phyloP scores from a whole-genome alignment of 2,888 invertebrate species.

The Erebia aethiops region DNA sequence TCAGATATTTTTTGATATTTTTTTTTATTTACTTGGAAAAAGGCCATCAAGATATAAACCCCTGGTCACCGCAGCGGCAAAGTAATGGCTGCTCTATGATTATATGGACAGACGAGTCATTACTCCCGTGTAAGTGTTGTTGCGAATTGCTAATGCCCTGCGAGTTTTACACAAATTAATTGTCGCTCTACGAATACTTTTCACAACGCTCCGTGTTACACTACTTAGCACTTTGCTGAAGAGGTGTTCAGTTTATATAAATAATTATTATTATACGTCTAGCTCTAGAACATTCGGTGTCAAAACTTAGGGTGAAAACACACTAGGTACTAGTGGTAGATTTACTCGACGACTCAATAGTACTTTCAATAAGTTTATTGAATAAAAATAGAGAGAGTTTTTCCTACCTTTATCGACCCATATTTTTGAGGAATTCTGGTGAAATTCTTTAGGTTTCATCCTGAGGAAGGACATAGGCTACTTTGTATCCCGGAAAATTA shows the following conservation, averaged over 20 bases:
- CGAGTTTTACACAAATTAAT: constrained; percentile 78
- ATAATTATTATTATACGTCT: neutral
- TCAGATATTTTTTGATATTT: neutral
- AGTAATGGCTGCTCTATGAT: constrained; percentile 81
- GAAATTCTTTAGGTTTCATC: no score
- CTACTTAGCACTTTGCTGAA: constrained; percentile 21
- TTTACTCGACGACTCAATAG: no score
- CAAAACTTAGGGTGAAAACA: neutral
- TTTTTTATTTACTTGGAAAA: no score
- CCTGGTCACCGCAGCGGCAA: constrained; percentile 58
- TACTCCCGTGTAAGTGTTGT: constrained; percentile 81
- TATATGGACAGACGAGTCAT: constrained; percentile 83
- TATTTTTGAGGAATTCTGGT: no score
- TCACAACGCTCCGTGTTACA: constrained; percentile 18
- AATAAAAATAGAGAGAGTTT: no score
- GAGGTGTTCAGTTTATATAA: constrained; percentile 8
- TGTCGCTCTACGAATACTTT: constrained; percentile 56
- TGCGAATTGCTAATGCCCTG: constrained; percentile 79
- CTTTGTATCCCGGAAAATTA: no score
- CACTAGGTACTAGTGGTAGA: no score
- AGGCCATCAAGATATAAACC: constrained; percentile 29
- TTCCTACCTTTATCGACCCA: no score
- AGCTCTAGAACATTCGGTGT: neutral
- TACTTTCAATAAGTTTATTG: no score
- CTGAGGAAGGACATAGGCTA: no score